Conservation (phyloP, 2,113 vertebrate genomes). For the Colius striatus region DNA sequence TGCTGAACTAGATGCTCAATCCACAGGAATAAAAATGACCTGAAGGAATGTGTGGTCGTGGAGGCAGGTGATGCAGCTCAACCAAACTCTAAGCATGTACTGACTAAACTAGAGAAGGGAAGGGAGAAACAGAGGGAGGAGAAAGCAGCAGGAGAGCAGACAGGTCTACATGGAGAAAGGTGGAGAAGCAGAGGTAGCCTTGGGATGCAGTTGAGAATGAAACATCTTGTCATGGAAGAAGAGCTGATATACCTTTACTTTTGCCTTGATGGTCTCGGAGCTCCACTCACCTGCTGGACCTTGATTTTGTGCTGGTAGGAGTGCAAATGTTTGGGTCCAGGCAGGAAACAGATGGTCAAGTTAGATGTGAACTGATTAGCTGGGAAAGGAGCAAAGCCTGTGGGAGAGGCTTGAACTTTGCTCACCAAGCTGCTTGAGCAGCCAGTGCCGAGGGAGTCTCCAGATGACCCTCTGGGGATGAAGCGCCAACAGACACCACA, state of each 20-base stretch:
- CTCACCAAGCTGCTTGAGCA: background rate
- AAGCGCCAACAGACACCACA: background rate
- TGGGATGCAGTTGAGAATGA: background rate
- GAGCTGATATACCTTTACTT: background rate
- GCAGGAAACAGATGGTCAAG: background rate
- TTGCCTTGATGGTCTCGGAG: background rate
- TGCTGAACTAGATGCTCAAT: background rate
- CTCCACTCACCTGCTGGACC: background rate
- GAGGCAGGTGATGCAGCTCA: background rate
- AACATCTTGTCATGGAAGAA: background rate
- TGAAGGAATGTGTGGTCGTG: background rate
- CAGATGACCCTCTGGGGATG: background rate
- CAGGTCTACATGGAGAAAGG: background rate
- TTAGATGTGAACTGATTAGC: background rate
- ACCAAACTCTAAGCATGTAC: background rate
- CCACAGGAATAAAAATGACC: background rate
- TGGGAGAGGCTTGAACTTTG: background rate
- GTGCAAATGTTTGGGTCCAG: background rate
- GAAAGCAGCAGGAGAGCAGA: background rate
- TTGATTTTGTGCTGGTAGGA: background rate
- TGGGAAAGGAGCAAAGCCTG: background rate
- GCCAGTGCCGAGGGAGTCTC: rapidly evolving
- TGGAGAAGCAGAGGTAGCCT: background rate
- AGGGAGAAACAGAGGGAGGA: background rate
- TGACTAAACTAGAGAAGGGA: background rate